Evolutionary conservation across 2,888 invertebrate species (phyloP).

Genomic region (Platycheirus albimanus): DNA sequence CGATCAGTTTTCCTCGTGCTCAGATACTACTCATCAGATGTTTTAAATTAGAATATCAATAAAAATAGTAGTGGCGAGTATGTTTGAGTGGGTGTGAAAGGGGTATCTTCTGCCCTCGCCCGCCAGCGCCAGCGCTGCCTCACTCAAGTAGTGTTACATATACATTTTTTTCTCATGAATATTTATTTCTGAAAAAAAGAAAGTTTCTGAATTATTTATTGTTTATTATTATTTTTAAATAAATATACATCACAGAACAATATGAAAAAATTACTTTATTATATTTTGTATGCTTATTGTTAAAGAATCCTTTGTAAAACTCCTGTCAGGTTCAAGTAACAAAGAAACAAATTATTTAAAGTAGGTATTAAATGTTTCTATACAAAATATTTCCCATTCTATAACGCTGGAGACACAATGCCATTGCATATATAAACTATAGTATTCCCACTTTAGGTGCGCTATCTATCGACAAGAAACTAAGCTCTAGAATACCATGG

Average conservation of each 20-base stretch:
- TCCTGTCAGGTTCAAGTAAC: too few species aligned
- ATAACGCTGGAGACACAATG: too few species aligned
- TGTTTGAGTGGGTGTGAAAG: constrained; percentile 64
- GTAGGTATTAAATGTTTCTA: too few species aligned
- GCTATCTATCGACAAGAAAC: too few species aligned
- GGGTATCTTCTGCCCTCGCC: constrained; percentile 19
- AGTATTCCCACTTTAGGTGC: too few species aligned
- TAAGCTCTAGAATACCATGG: too few species aligned
- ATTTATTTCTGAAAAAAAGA: constrained; percentile 10
- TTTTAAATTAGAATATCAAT: constrained; percentile 66
- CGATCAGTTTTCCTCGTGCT: constrained; percentile 62
- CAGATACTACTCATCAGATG: constrained; percentile 51
- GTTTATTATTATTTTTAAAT: not conserved
- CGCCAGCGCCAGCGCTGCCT: not conserved
- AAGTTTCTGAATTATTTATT: constrained; percentile 1
- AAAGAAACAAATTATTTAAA: too few species aligned
- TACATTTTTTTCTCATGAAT: constrained; percentile 49
- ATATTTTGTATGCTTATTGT: too few species aligned
- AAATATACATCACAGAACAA: not conserved
- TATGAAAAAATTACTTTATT: too few species aligned
- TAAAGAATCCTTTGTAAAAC: too few species aligned
- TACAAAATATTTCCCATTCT: too few species aligned
- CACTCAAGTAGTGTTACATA: constrained; percentile 20
- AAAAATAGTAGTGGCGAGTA: constrained; percentile 56
- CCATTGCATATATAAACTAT: too few species aligned